Base-by-base conservation (phyloP, 2,888 invertebrate genomes). In the Plagiodera versicolora region DNA sequence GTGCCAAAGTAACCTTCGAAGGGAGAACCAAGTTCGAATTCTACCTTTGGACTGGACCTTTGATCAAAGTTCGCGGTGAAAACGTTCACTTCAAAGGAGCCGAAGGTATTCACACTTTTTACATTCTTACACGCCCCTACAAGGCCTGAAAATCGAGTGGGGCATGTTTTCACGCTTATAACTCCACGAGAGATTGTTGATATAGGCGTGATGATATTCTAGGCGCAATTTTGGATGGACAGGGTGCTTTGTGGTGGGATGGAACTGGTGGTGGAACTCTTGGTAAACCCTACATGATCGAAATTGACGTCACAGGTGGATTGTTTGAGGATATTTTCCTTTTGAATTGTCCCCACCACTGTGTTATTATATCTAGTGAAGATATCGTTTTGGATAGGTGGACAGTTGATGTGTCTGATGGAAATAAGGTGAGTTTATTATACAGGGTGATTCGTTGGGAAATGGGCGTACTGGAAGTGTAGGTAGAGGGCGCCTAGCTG, bases 391-490 rank as follows among this genome's bases (percentile, higher is more conserved):
- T 68, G 11, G 39, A 53, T 10, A 57, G 64, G 20, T 64, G 65
- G 39, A 56, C 53, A 19, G 58, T 68, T 39, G 67, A 68, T 56
- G 60, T 57, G 46, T 59, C 60, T 6, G 65, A 62, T 24, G 68
- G 68, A 44, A 62, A 68, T 47, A 62, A 61, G 17, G 67, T 67
- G 58, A 61, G 58, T n/a, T n/a, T n/a, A n/a, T n/a, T n/a, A n/a
- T n/a, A n/a, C n/a, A n/a, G n/a, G n/a, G n/a, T n/a, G n/a, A n/a
- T n/a, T n/a, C n/a, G n/a, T n/a, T n/a, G n/a, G n/a, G n/a, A n/a
- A n/a, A n/a, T n/a, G n/a, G n/a, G n/a, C n/a, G n/a, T n/a, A n/a
- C n/a, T n/a, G n/a, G n/a, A n/a, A n/a, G n/a, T n/a, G n/a, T n/a
- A n/a, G n/a, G n/a, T n/a, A n/a, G n/a, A n/a, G n/a, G n/a, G n/a